Conservation (phyloP, 1,140 invertebrate species). For the Ceratosolen fusciceps region DNA sequence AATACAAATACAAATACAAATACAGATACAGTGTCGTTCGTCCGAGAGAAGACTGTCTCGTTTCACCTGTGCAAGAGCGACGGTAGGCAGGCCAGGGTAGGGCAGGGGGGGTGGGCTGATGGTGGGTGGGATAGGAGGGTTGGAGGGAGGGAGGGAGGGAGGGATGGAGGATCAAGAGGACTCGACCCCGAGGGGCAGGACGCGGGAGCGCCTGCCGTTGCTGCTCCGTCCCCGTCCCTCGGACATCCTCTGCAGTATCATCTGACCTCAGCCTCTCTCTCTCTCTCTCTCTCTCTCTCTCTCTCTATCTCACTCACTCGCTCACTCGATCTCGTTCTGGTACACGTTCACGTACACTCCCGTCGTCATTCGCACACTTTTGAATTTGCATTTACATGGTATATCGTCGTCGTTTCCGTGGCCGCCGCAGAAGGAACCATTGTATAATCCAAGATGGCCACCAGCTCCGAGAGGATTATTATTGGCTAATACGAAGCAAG, state of each 20-base stretch:
- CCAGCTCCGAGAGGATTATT: slow-evolving; percentile 73
- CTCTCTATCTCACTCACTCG: slow-evolving; percentile 36
- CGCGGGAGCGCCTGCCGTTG: slow-evolving; percentile 56
- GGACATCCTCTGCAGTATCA: neutral
- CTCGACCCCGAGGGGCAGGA: neutral
- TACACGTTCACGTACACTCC: slow-evolving; percentile 24
- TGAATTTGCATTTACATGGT: slow-evolving; percentile 70
- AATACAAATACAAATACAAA: too few relatives aligned
- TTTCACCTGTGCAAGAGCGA: too few relatives aligned
- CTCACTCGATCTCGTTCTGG: slow-evolving; percentile 46
- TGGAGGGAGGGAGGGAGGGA: neutral
- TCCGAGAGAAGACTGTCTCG: too few relatives aligned
- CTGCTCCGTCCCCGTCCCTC: slow-evolving; percentile 51
- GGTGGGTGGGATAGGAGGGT: neutral
- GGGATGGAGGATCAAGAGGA: neutral
- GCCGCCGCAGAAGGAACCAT: slow-evolving; percentile 69
- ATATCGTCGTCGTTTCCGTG: slow-evolving; percentile 53
- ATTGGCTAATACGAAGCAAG: slow-evolving; percentile 75
- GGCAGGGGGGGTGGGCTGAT: neutral
- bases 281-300: slow-evolving; percentile 45
- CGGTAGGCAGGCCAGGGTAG: too few relatives aligned
- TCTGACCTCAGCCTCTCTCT: too few relatives aligned
- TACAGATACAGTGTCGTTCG: too few relatives aligned
- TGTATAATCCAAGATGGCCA: slow-evolving; percentile 75
- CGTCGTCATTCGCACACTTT: slow-evolving; percentile 48